Evolutionary conservation across 2,797 vertebrate species (phyloP).

Genomic region (Malurus splendens): DNA sequence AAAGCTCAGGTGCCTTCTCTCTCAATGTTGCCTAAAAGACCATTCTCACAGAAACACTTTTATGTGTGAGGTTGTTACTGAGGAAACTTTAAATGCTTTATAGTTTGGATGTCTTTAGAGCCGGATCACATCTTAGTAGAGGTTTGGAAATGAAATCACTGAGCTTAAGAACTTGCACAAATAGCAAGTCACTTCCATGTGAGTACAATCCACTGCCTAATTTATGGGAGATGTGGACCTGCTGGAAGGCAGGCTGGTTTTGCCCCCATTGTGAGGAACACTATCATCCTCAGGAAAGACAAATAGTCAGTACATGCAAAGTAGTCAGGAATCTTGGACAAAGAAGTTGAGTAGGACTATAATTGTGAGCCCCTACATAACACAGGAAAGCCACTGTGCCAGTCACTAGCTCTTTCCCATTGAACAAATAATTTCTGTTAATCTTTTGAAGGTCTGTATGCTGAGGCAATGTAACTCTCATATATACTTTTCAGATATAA

Average conservation of each 20-base stretch:
- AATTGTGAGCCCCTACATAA: fast-evolving
- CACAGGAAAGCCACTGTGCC: not conserved
- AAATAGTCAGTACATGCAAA: not conserved
- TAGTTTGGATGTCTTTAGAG: not conserved
- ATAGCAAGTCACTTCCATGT: not conserved
- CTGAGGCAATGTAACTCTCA: not conserved
- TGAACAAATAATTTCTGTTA: not conserved
- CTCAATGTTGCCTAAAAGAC: not conserved
- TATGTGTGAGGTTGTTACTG: not conserved
- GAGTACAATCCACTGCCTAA: not conserved
- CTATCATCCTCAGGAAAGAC: not conserved
- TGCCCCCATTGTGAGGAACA: not conserved
- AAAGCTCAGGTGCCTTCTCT: not conserved
- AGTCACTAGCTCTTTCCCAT: not conserved
- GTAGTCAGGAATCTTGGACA: not conserved
- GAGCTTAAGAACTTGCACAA: not conserved
- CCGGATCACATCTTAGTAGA: not conserved
- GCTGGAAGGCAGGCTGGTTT: not conserved
- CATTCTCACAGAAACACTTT: not conserved
- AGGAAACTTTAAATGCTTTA: not conserved
- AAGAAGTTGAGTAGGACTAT: not conserved
- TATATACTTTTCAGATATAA: not conserved
- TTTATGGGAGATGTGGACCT: not conserved
- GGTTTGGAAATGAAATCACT: not conserved
- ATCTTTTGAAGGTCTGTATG: not conserved